Percentiles rank a stretch among this genome's conserved stretches.
phyloP scores from a whole-genome alignment of 2,888 invertebrate genomes.

The Acanthosepion pharaonis region DNA sequence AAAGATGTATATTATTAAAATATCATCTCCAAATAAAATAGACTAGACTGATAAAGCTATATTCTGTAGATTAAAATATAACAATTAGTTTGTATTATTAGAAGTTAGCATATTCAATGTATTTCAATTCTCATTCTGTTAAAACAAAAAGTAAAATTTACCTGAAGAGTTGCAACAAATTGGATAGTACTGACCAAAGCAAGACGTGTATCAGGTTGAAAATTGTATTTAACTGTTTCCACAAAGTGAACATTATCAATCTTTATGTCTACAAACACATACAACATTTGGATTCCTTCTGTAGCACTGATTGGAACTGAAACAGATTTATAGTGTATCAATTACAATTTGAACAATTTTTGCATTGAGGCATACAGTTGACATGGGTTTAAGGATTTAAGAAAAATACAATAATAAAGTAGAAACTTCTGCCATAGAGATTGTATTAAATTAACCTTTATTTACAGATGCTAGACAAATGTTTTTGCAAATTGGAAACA shows the following conservation, averaged over 20 bases:
- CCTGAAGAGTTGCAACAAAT: constrained; percentile 94
- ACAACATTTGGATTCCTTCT: constrained; percentile 89
- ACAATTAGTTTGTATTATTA: background rate
- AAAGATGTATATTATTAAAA: too few relatives aligned
- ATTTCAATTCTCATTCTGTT: background rate
- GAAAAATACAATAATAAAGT: too few relatives aligned
- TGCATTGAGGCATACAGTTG: too few relatives aligned
- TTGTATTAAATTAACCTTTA: too few relatives aligned
- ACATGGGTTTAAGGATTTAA: too few relatives aligned
- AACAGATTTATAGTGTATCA: constrained; percentile 43
- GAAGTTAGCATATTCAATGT: background rate
- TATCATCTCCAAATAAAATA: too few relatives aligned
- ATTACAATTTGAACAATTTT: too few relatives aligned
- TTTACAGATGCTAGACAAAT: too few relatives aligned
- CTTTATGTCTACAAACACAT: constrained; percentile 98
- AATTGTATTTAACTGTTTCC: constrained; percentile 84
- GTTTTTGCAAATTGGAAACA: too few relatives aligned
- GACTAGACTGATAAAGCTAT: too few relatives aligned
- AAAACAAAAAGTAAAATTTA: constrained; percentile 77
- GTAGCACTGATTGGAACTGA: constrained; percentile 73
- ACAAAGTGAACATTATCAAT: constrained; percentile 94
- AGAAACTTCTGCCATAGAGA: too few relatives aligned
- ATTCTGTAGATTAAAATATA: too few relatives aligned
- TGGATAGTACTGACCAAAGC: constrained; percentile 97
- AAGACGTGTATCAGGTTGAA: constrained; percentile 76